phyloP scores from a whole-genome alignment of 2,113 vertebrate species.

The Entomyzon cyanotis region DNA sequence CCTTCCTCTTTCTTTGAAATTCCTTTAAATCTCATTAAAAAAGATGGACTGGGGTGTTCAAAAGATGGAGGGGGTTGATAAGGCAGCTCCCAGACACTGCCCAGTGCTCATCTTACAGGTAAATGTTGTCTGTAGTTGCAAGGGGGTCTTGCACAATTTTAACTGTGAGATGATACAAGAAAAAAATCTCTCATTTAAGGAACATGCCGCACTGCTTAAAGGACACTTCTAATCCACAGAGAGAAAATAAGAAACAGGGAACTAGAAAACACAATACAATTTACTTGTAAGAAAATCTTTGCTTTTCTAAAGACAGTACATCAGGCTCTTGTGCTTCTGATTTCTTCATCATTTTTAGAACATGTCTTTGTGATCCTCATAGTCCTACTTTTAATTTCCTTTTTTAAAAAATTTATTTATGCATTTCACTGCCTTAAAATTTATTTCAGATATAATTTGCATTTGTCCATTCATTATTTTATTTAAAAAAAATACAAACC shows the following conservation, averaged over 20 bases:
- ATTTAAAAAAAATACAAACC: not conserved
- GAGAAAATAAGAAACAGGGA: not conserved
- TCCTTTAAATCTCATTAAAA: not conserved
- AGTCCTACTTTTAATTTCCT: not conserved
- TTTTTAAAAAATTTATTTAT: not conserved
- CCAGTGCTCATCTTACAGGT: not conserved
- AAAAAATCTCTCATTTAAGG: not conserved
- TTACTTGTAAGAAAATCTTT: not conserved
- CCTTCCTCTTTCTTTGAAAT: not conserved
- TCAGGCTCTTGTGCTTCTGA: not conserved
- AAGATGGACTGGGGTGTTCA: not conserved
- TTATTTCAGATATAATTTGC: not conserved
- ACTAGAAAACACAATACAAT: not conserved
- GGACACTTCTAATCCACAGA: not conserved
- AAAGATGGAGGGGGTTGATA: not conserved
- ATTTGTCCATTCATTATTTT: not conserved
- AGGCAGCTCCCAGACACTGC: not conserved
- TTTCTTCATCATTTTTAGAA: not conserved
- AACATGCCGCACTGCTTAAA: not conserved
- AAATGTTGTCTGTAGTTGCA: not conserved
- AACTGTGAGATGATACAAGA: not conserved
- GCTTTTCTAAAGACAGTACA: not conserved
- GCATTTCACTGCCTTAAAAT: not conserved
- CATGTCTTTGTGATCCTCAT: not conserved
- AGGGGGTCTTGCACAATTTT: not conserved